phyloP scores from a whole-genome alignment of 2,113 vertebrate species.

The Channa maculata region DNA sequence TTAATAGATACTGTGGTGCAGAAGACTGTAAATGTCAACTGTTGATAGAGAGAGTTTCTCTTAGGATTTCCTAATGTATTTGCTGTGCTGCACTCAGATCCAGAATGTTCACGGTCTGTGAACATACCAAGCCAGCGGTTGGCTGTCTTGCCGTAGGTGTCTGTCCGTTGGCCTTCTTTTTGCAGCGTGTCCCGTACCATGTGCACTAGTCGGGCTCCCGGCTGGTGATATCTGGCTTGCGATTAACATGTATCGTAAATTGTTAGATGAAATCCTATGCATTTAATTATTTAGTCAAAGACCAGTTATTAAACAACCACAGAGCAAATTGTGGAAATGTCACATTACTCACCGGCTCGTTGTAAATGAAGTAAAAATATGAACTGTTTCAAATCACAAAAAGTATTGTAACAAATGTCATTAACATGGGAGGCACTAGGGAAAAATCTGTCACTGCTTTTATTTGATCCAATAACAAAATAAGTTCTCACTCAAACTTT shows the following conservation, averaged over 20 bases:
- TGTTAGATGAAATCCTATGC: slow-evolving; percentile 35
- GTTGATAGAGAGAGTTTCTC: slow-evolving; percentile 12
- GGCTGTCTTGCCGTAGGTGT: too few relatives aligned
- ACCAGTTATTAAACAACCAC: slow-evolving; percentile 35
- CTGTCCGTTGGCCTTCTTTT: too few relatives aligned
- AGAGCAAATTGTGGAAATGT: slow-evolving; percentile 53
- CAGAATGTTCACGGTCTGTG: background rate
- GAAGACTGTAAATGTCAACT: slow-evolving; percentile 22
- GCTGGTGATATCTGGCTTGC: too few relatives aligned
- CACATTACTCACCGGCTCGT: slow-evolving; percentile 61
- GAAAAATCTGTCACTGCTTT: slow-evolving; percentile 60
- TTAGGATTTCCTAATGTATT: slow-evolving; percentile 1
- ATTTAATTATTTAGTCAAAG: slow-evolving; percentile 40
- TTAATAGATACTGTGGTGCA: slow-evolving; percentile 17
- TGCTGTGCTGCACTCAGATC: background rate
- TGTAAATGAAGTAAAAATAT: slow-evolving; percentile 51
- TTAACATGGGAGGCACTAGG: slow-evolving; percentile 54
- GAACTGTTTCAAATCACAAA: slow-evolving; percentile 48
- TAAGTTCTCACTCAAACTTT: slow-evolving; percentile 57
- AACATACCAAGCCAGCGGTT: too few relatives aligned
- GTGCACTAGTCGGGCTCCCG: too few relatives aligned
- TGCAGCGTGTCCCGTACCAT: too few relatives aligned
- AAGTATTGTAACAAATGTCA: slow-evolving; percentile 49
- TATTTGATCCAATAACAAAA: slow-evolving; percentile 50
- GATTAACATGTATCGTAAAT: slow-evolving; percentile 3